These are phyloP conservation scores for Anhinga rufa DNA, from an alignment of 2,113 vertebrate genomes.

Conservation along the genomic window DNA sequence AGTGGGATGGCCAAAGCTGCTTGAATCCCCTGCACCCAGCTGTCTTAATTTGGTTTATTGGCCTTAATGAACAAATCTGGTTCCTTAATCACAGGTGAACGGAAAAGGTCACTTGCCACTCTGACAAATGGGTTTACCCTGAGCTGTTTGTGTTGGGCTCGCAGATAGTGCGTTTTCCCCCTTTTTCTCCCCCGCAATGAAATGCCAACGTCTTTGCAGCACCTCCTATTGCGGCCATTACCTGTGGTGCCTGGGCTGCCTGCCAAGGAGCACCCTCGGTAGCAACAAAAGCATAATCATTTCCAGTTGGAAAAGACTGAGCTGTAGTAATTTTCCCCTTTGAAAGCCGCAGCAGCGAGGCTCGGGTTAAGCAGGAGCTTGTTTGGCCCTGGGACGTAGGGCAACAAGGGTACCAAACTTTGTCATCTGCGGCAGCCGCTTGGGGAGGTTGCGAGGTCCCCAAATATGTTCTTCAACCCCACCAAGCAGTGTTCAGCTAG, in stretches of 20 bases:
- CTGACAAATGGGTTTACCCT: constrained; percentile 34
- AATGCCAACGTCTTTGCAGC: not conserved
- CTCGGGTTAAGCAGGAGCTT: not conserved
- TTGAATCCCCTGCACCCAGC: constrained; percentile 28
- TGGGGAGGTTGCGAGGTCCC: not conserved
- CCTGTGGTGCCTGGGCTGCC: constrained; percentile 59
- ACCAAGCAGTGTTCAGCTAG: not conserved
- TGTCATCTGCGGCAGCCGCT: not conserved
- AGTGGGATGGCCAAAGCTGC: constrained; percentile 37
- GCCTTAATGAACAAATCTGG: constrained; percentile 52
- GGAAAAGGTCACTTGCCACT: constrained; percentile 24
- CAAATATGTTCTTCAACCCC: not conserved
- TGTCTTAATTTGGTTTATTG: constrained; percentile 42
- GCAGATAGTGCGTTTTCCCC: not conserved
- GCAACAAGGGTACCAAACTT: accelerated
- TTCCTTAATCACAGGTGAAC: constrained; percentile 42
- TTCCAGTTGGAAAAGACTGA: constrained; percentile 47
- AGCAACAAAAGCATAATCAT: constrained; percentile 63
- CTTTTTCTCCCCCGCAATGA: not conserved
- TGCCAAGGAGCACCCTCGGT: constrained; percentile 62
- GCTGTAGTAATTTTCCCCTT: constrained; percentile 30
- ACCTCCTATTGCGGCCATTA: constrained; percentile 17
- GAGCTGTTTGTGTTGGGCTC: constrained; percentile 4
- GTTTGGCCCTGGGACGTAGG: not conserved
- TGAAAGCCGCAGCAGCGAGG: not conserved